Conservation (phyloP, 2,113 vertebrate genomes). For the Sialia sialis region DNA sequence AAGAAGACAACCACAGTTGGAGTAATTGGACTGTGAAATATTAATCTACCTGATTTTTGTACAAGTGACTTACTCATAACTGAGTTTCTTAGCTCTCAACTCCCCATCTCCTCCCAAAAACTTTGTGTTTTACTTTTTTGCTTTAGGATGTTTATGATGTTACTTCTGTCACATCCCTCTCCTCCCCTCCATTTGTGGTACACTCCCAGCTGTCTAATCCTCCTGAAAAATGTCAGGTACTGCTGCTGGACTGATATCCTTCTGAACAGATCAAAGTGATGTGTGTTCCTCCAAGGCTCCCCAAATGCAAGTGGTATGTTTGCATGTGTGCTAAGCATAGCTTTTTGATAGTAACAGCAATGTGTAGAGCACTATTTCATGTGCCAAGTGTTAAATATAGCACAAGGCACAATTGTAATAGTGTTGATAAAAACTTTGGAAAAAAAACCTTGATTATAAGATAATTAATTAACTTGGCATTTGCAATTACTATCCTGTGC, state of each 20-base stretch:
- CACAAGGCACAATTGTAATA: not conserved
- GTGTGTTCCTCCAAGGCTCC: not conserved
- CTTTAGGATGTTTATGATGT: not conserved
- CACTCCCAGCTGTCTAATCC: not conserved
- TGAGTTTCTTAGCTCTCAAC: not conserved
- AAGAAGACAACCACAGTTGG: not conserved
- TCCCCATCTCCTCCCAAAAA: accelerated
- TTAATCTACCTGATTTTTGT: not conserved
- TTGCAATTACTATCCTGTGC: not conserved
- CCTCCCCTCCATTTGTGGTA: not conserved
- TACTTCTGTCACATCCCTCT: not conserved
- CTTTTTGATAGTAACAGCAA: not conserved
- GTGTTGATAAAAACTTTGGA: not conserved
- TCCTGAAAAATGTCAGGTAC: not conserved
- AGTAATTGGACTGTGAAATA: not conserved
- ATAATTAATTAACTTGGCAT: not conserved
- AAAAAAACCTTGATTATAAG: not conserved
- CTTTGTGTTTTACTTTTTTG: not conserved
- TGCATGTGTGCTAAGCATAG: not conserved
- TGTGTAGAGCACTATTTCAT: not conserved
- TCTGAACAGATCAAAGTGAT: not conserved
- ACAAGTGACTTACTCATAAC: not conserved
- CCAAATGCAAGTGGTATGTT: not conserved
- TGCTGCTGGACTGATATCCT: not conserved
- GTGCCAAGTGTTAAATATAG: not conserved